Evolutionary conservation across 2,113 vertebrate species (phyloP).

Genomic region (Nothocercus julius): DNA sequence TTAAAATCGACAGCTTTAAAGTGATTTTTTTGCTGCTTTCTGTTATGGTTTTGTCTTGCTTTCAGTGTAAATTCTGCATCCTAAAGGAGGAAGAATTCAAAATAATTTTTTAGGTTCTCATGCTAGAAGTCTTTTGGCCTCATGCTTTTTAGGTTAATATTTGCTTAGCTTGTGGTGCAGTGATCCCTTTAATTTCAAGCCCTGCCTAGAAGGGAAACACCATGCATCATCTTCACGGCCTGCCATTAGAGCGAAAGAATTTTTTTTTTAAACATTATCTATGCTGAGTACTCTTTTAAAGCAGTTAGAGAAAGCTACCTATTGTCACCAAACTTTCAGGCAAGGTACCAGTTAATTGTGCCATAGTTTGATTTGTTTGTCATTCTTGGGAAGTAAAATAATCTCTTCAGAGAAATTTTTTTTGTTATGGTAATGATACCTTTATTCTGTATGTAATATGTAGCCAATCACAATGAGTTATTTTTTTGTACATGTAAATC

Average conservation of each 20-base stretch:
- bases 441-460: neutral
- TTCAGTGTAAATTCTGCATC: neutral
- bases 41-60: neutral
- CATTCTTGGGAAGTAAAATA: neutral
- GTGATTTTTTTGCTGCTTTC: neutral
- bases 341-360: neutral
- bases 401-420: neutral
- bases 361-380: neutral
- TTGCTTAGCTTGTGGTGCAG: neutral
- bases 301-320: neutral
- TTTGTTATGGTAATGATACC: neutral
- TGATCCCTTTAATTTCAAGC: neutral
- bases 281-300: neutral
- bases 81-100: neutral
- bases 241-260: neutral
- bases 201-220: neutral
- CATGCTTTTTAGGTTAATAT: neutral
- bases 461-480: neutral
- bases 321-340: neutral
- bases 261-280: neutral
- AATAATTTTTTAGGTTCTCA: neutral
- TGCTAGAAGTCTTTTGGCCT: neutral
- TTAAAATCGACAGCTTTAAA: neutral
- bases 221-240: neutral
- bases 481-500: neutral